Evolutionary conservation across 2,888 invertebrate genomes (phyloP), one percentile per base, ranked within the genome.

Genomic region (Cephus pulcher): DNA sequence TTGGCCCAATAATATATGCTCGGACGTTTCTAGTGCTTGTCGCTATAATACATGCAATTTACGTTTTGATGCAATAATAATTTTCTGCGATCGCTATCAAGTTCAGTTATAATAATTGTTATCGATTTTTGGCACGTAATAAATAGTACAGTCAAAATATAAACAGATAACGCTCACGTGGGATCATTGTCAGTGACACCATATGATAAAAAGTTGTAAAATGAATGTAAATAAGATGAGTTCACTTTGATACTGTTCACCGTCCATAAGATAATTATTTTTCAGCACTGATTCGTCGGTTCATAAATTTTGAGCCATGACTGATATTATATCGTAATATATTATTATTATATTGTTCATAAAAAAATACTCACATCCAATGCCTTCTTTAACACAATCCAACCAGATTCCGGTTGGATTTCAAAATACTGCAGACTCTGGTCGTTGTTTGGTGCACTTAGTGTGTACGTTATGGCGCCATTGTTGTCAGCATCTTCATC

Each of bases 401-500:
- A 98, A 90, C 99, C 99, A 88, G 98, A 98, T 91, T 98, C 98
- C 86, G 97, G 96, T 93, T 98, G 98, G 87, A 99, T 98, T 92
- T 97, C 97, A 92, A 99, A 99, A 93, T 98, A 98, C 90, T 98
- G 97, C 89, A 98, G 94, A 74, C 87, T 87, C 77, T 96, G 95
- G 15, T 97, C 96, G 92, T 98, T 97, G 88, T 96, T 96, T 1
- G 97, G 97, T 70, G 98, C 97, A 87, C 96, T 97, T 87, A 98
- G 93, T 73, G 97, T 96, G 91, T 98, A 98, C 30, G 97, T 95
- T 89, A 98, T 98, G 78, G 97, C 98, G 34, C 98, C 98, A 92
- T 99, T 99, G 91, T 97, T 97, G 89, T 98, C 98, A 68, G 98
- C 98, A 93, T 99, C 99, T 92, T 98, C 98, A 91, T 98, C 98